Base-by-base conservation (phyloP, 2,113 vertebrate species). In the Platysteira castanea region DNA sequence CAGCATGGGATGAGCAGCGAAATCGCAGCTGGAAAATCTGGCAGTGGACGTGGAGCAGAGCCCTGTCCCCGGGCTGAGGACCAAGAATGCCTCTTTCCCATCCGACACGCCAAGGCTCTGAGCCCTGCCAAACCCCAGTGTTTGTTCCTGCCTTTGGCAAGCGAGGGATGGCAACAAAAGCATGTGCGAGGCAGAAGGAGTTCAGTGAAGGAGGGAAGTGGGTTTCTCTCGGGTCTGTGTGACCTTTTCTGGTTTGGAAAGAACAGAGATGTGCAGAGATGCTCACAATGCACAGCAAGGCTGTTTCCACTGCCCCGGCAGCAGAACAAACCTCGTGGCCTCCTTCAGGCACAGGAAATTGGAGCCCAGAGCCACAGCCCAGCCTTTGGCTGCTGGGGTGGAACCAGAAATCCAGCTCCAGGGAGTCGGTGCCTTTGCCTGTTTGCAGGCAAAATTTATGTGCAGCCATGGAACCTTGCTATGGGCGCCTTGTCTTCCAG, bases 161-260 rank as follows among this genome's bases (percentile, higher is more conserved):
- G 83, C 6, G 0, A 71, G 80, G 84, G 76, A 81, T 78, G 88
- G 95, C 92, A 87, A 92, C 90, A 86, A 68, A 84, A 93, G 88
- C 94, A 79, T 73, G 80, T 75, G 69, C 1, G 1, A 96, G 90
- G 92, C 91, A 74, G 82, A 42, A 96, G 83, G 93, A 87, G 93
- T 59, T 90, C 89, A 56, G 76, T 44, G 61, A 78, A 89, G 95
- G 94, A 91, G 93, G 83, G 90, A 94, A 91, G 90, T 84, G 83
- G 90, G 56, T 94, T 96, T 96, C 77, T 93, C 88, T 87, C 50
- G 90, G 94, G 80, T 87, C 80, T 92, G 60, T 11, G 60, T 90
- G 90, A 96, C 90, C 79, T 95, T 93, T 87, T 86, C 95, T 90
- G 95, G 65, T 93, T 93, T 93, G 90, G 95, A 94, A 96, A 60